These are phyloP conservation scores for Mamestra brassicae DNA, from an alignment of 2,888 invertebrate species.

Conservation along the genomic window DNA sequence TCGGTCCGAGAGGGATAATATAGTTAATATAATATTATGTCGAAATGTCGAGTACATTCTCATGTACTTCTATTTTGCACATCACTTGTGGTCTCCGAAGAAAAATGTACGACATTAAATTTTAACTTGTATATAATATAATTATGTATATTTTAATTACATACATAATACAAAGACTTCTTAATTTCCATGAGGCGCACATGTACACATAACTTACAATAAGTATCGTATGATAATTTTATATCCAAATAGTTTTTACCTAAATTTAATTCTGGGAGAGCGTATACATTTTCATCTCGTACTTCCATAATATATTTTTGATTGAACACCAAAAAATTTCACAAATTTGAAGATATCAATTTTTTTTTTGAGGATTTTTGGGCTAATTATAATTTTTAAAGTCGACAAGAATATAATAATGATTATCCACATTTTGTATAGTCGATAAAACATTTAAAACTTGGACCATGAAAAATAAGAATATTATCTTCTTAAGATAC, in stretches of 20 bases:
- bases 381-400: conserved; percentile 87
- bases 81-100: conserved; percentile 86
- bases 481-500: conserved; percentile 90
- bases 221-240: conserved; percentile 88
- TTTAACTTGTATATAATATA: conserved; percentile 90
- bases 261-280: conserved; percentile 89
- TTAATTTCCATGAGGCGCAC: conserved; percentile 90
- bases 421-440: conserved; percentile 91
- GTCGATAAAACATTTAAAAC: conserved; percentile 91
- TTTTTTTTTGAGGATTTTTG: conserved; percentile 88
- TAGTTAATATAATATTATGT: conserved; percentile 72
- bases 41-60: conserved; percentile 84
- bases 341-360: conserved; percentile 89
- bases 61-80: conserved; percentile 81
- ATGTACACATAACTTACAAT: conserved; percentile 88
- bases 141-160: conserved; percentile 89
- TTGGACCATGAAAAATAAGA: conserved; percentile 91
- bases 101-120: conserved; percentile 87
- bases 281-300: conserved; percentile 90
- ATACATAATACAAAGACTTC: conserved; percentile 90
- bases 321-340: conserved; percentile 90
- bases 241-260: conserved; percentile 89
- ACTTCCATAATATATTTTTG: conserved; percentile 88
- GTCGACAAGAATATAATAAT: conserved; percentile 90
- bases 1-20: conserved; percentile 68